Conservation (phyloP, 2,113 vertebrate genomes). For the Aegithalos caudatus region DNA sequence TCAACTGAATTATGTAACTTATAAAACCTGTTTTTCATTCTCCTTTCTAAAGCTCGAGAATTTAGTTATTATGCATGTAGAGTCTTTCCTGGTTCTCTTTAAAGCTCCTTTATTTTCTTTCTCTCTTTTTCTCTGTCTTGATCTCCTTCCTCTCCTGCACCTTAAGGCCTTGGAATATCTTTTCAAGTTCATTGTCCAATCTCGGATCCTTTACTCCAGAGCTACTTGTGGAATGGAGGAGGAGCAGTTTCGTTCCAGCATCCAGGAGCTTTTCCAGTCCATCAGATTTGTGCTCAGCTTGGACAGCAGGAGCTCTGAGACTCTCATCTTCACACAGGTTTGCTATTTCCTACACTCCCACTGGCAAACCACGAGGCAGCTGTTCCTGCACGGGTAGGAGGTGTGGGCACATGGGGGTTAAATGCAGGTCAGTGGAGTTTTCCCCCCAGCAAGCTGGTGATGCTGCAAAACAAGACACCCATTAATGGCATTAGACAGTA, state of each 20-base stretch:
- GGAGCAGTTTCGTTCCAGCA: slow-evolving; percentile 90
- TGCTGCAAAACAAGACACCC: background rate
- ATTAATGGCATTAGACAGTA: background rate
- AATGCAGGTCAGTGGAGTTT: background rate
- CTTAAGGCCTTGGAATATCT: slow-evolving; percentile 94
- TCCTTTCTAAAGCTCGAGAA: background rate
- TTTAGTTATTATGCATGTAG: background rate
- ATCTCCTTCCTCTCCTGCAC: slow-evolving; percentile 25
- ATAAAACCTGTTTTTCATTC: slow-evolving; percentile 6
- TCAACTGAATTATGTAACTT: background rate
- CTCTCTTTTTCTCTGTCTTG: slow-evolving; percentile 31
- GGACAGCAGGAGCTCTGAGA: slow-evolving; percentile 95
- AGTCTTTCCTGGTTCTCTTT: slow-evolving; percentile 11
- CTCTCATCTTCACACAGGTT: slow-evolving; percentile 96
- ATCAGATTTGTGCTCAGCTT: slow-evolving; percentile 96
- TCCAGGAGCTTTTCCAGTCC: slow-evolving; percentile 97
- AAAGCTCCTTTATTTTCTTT: slow-evolving; percentile 57
- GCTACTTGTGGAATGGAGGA: slow-evolving; percentile 97
- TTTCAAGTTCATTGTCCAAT: slow-evolving; percentile 98
- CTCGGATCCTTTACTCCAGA: slow-evolving; percentile 93
- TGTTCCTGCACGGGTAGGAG: background rate
- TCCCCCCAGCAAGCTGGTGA: background rate
- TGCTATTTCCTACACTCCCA: slow-evolving; percentile 10
- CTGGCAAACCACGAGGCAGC: background rate
- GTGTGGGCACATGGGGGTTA: background rate